Percentiles rank a stretch among this genome's conserved stretches.
Evolutionary conservation across 2,113 vertebrate species (phyloP).

Genomic region (Charina bottae): DNA sequence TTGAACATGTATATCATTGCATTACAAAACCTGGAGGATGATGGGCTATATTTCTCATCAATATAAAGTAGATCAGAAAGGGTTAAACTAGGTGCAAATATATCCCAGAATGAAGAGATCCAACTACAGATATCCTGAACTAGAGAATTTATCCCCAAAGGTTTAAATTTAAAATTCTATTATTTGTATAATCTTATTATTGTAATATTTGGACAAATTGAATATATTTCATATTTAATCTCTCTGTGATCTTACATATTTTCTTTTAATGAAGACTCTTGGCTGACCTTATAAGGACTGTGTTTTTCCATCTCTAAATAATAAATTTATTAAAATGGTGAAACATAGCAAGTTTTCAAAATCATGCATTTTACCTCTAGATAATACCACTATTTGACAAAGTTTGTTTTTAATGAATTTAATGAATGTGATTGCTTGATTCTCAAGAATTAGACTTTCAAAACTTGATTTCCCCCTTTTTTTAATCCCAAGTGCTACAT

Average conservation of each 20-base stretch:
- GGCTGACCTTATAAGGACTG: conserved; percentile 83
- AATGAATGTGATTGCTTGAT: conserved; percentile 15
- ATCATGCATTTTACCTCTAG: conserved; percentile 41
- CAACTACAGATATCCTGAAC: conserved; percentile 47
- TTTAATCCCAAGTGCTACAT: conserved; percentile 46
- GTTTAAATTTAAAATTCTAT: conserved; percentile 75
- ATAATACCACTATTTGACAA: conserved; percentile 41
- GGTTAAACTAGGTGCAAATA: conserved; percentile 35
- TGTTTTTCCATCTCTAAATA: conserved; percentile 69
- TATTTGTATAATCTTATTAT: conserved; percentile 91
- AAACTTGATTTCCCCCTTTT: conserved; percentile 30
- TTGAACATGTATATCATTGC: background rate
- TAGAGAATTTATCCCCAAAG: conserved; percentile 66
- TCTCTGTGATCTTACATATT: conserved; percentile 74
- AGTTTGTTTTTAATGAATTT: conserved; percentile 29
- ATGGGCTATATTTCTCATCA: background rate
- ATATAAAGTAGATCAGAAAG: conserved; percentile 9
- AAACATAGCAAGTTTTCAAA: conserved; percentile 46
- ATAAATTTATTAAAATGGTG: conserved; percentile 45
- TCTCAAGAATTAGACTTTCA: conserved; percentile 39
- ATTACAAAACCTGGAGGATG: background rate
- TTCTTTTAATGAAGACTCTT: conserved; percentile 81
- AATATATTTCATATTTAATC: conserved; percentile 89
- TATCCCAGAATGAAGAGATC: conserved; percentile 52
- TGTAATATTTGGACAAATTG: conserved; percentile 85